phyloP scores from a whole-genome alignment of 2,113 vertebrate genomes.

The Pygoscelis adeliae region DNA sequence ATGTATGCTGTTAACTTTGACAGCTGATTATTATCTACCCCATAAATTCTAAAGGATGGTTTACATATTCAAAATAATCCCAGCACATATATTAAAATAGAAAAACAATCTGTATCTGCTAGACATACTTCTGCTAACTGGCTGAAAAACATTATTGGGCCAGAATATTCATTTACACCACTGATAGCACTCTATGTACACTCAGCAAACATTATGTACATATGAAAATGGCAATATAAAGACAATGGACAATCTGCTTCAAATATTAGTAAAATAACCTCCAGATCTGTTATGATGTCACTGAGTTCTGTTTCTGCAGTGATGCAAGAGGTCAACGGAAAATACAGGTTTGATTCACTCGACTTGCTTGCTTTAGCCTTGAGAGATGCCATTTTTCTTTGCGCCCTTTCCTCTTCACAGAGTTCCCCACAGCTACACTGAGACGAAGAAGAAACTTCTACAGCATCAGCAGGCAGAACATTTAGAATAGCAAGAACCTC shows the following conservation, averaged over 20 bases:
- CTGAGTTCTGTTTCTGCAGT: slow-evolving; percentile 90
- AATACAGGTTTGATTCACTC: slow-evolving; percentile 78
- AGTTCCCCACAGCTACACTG: slow-evolving; percentile 62
- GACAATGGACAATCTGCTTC: neutral
- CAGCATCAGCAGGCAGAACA: slow-evolving; percentile 77
- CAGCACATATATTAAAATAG: neutral
- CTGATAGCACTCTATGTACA: neutral
- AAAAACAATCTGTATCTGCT: neutral
- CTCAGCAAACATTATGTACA: neutral
- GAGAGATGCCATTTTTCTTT: slow-evolving; percentile 83
- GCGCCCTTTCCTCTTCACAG: slow-evolving; percentile 77
- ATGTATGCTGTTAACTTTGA: neutral
- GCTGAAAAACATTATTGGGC: neutral
- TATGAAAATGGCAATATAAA: neutral
- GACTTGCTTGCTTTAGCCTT: slow-evolving; percentile 75
- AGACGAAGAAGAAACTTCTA: slow-evolving; percentile 71
- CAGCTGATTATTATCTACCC: neutral
- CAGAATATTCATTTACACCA: neutral
- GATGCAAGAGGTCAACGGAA: slow-evolving; percentile 88
- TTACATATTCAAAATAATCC: neutral
- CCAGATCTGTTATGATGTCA: slow-evolving; percentile 87
- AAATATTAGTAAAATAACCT: slow-evolving; percentile 80
- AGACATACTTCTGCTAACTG: neutral
- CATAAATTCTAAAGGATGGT: neutral
- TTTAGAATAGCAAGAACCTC: slow-evolving; percentile 68